Evolutionary conservation across 2,888 invertebrate species (phyloP), one percentile per base, ranked within the genome.

Genomic region (Macrosiphum euphorbiae): DNA sequence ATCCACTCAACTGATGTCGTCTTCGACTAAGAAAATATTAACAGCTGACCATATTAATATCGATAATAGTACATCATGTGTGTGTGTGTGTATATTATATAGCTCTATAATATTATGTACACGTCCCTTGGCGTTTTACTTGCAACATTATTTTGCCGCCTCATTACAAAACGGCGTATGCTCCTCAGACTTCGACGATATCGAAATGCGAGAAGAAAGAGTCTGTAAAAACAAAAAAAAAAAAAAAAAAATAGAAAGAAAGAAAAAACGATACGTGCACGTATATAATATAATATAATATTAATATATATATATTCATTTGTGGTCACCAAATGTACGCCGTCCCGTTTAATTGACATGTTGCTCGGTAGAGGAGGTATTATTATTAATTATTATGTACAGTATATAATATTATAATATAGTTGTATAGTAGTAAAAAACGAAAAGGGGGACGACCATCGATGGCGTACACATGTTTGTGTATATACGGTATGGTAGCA

Each of bases 281-380:
- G 44, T 86, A 86, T 47, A 88, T 50, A 87, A 88, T 50, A 87
- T 52, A 47, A 90, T 88, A 88, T 88, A 47, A 47, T 47, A 47
- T 47, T 47, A 47, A 10, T 47, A 24, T 16, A 10, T 47, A 24
- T 16, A 58, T 58, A 92, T 88, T 67, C 67, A 67, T 90, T 94
- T 67, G 94, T 90, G 94, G 94, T 94, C 94, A 94, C 94, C 94
- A 94, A 94, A 90, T 94, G 94, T 67, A 67, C 85, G 86, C 28
- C 55, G 92, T 90, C 84, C 89, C 93, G 93, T 93, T 93, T 93
- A 93, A 93, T 93, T 93, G 93, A 93, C 93, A 92, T 90, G 89
- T 61, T 90, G 94, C 67, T 90, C 85, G 90, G 93, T 89, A 61
- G 93, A 93, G 93, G 93, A 94, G 94, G 94, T 94, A 90, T 90